These are phyloP conservation scores for Polyommatus icarus DNA, from an alignment of 2,888 invertebrate species.

Conservation along the genomic window DNA sequence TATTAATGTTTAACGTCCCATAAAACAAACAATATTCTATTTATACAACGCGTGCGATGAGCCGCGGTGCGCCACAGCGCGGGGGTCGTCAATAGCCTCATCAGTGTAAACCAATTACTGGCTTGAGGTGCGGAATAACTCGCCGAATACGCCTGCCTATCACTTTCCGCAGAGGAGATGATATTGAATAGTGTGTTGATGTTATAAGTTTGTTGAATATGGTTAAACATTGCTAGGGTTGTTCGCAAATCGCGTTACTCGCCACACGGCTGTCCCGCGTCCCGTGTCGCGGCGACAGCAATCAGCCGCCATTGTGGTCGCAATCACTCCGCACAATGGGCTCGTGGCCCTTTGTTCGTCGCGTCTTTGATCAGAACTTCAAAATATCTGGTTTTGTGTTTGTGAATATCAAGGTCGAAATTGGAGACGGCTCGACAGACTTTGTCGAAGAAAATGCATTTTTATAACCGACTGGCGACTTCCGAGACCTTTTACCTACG, in stretches of 20 bases:
- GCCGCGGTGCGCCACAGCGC: too few relatives aligned
- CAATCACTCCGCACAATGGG: slow-evolving; percentile 25
- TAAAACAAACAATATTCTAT: neutral
- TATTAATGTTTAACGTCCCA: neutral
- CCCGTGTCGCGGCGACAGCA: slow-evolving; percentile 43
- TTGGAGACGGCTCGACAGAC: neutral
- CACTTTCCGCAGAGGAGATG: neutral
- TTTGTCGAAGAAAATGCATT: too few relatives aligned
- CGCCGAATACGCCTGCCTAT: neutral
- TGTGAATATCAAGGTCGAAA: neutral
- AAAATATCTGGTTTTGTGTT: neutral
- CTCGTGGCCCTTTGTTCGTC: neutral
- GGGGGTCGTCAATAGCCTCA: slow-evolving; percentile 1
- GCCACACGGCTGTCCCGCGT: slow-evolving; percentile 39
- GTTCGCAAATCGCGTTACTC: slow-evolving; percentile 6
- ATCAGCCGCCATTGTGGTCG: slow-evolving; percentile 48
- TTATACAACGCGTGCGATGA: too few relatives aligned
- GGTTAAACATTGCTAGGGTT: neutral
- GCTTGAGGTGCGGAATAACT: neutral
- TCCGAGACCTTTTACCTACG: too few relatives aligned
- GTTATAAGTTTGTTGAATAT: neutral
- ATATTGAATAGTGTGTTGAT: neutral
- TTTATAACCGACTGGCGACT: too few relatives aligned
- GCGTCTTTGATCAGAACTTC: neutral
- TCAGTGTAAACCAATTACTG: slow-evolving; percentile 9